A percentile compares a stretch with the other conserved stretches of the same genome.
Evolutionary conservation across 2,888 invertebrate species (phyloP).

Genomic region (Tetheella fluctuosa): DNA sequence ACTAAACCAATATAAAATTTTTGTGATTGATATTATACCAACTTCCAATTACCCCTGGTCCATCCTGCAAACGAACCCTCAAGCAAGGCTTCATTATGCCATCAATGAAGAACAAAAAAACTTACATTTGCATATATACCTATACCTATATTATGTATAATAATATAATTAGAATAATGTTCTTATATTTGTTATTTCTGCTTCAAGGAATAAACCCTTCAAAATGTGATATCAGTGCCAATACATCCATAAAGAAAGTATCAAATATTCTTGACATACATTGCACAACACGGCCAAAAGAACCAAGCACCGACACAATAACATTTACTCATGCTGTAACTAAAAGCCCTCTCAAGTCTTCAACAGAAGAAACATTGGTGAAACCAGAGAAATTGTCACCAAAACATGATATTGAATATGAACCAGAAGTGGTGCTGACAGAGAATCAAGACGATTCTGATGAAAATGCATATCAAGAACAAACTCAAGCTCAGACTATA

Average conservation of each 20-base stretch:
- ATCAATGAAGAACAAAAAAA: too few relatives aligned
- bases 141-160: too few relatives aligned
- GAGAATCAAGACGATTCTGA: slow-evolving; percentile 75
- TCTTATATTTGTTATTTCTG: slow-evolving; percentile 13
- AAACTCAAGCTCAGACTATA: slow-evolving; percentile 68
- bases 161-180: too few relatives aligned
- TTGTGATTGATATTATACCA: too few relatives aligned
- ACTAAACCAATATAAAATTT: too few relatives aligned
- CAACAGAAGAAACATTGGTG: slow-evolving; percentile 61
- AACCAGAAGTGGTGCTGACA: slow-evolving; percentile 76
- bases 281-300: slow-evolving; percentile 59
- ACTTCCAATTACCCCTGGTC: too few relatives aligned
- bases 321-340: slow-evolving; percentile 54
- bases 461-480: slow-evolving; percentile 63
- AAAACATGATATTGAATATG: slow-evolving; percentile 75
- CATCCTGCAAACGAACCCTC: too few relatives aligned
- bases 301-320: slow-evolving; percentile 56
- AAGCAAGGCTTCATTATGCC: too few relatives aligned
- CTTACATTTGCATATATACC: too few relatives aligned
- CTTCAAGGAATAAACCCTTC: slow-evolving; percentile 77
- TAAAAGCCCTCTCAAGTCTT: slow-evolving; percentile 67
- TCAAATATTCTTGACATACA: slow-evolving; percentile 60
- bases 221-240: slow-evolving; percentile 68
- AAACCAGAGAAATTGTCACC: slow-evolving; percentile 78
- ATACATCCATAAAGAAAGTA: slow-evolving; percentile 63